Base-by-base conservation (phyloP, 1,140 invertebrate genomes). In the Trachymyrmex septentrionalis region DNA sequence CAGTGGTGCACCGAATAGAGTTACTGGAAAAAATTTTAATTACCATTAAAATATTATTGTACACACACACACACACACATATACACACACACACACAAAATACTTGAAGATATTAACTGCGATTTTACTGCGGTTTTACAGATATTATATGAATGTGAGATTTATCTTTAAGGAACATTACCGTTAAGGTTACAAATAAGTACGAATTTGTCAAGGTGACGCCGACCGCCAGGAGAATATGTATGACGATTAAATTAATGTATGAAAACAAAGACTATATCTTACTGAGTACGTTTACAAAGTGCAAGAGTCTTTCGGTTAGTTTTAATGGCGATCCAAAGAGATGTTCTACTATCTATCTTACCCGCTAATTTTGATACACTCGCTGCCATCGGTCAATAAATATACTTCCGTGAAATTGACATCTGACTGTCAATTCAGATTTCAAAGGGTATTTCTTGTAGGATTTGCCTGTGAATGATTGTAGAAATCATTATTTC, bases 201-300 rank as follows among this genome's bases (percentile, higher is more conserved):
- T 48, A 34, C 69, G 82, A 86, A 90, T 90, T 80, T 38, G 53
- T 44, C 78, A 34, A 61, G 12, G 21, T 27, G 53, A 50, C 55
- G 50, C 63, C 80, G 71, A 67, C 73, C 67, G 90, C 85, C 88
- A 84, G 89, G 57, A 76, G 44, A 89, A 77, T 57, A 61, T 55
- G 61, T 66, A 86, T 66, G 72, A 90, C 85, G 86, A 91, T 90
- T 84, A 82, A 73, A 73, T 14, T 44, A 89, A 78, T 82, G 19
- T 61, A 63, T 24, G 27, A 88, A 82, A 59, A 73, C 91, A 69
- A 87, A 87, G 38, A 92, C 88, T 89, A 92, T 88, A 89, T 61
- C 80, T 91, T 92, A 93, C 93, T 94, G 93, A 94, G 91, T 95
- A 94, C 93, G 93, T 95, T 95, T 94, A 94, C 92, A 88, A 87